Base-by-base conservation (phyloP, 2,888 invertebrate genomes). In the Aspidapion aeneum region DNA sequence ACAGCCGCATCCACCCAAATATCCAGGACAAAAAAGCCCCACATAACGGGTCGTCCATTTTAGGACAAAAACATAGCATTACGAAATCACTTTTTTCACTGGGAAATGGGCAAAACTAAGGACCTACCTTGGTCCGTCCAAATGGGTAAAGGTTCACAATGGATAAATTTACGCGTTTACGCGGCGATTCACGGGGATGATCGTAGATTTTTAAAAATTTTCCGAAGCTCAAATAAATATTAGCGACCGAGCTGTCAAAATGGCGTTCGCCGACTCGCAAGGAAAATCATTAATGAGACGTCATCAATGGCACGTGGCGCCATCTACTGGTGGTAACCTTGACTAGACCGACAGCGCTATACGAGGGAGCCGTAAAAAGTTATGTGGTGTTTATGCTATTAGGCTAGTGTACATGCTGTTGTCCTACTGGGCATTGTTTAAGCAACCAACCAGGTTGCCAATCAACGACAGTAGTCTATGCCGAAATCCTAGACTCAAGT, bases 41-140 rank as follows among this genome's bases (percentile, higher is more conserved):
- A 71, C 66, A 69, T 76, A 77, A 77, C 77, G 70, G 63, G 20
- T 70, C 61, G 57, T 66, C 68, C 66, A 63, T 56, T 65, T 71
- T 69, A 70, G 66, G 67, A 76, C 63, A 71, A 77, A 78, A 78
- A 77, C 77, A 77, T 75, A 71, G 67, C 65, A 75, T 77, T 77
- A 74, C 73, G 75, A 77, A 77, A 74, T 71, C 63, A 63, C 68
- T 63, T 66, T 70, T 68, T 60, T 63, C 55, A 57, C 56, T 63
- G 63, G 67, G 62, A 56, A 57, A 62, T 60, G 35, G 49, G 48
- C 35, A 61, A 72, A 78, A 79, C 77, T 78, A 68, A 55, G 54
- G 72, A 75, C 82, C 80, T 85, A 90, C 90, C 88, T 89, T 88
- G 89, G 90, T 90, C 87, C 89, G 89, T 89, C 86, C 88, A 85